Conservation (phyloP, 2,113 vertebrate species). For the Stigmatopora nigra region DNA sequence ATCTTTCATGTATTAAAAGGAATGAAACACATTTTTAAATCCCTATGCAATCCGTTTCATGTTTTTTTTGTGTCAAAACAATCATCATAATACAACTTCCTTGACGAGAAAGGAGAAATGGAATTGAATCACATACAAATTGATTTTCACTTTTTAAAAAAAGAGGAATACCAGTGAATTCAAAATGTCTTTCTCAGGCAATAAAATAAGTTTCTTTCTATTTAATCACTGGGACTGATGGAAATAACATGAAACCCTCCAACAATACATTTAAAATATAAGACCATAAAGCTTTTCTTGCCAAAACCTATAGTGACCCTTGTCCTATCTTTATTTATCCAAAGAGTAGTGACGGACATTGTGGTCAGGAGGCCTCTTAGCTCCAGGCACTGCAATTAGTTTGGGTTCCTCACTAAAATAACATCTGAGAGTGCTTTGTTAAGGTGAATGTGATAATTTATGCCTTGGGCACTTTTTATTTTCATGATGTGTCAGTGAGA, state of each 20-base stretch:
- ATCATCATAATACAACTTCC: not conserved
- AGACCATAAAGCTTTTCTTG: constrained; percentile 35
- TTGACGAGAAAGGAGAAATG: not conserved
- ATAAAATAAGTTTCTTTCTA: constrained; percentile 48
- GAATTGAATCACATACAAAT: constrained; percentile 5
- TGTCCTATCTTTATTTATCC: constrained; percentile 63
- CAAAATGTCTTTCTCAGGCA: constrained; percentile 13
- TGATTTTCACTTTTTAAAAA: constrained; percentile 11
- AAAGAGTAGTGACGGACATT: constrained; percentile 59
- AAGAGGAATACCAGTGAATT: constrained; percentile 5
- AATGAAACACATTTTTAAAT: constrained; percentile 25
- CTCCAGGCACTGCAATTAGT: constrained; percentile 64
- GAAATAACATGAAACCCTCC: constrained; percentile 24
- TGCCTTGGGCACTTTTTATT: constrained; percentile 65
- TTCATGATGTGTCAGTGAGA: constrained; percentile 72
- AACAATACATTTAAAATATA: constrained; percentile 31
- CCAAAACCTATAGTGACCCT: constrained; percentile 67
- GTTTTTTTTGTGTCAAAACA: not conserved
- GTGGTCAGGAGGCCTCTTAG: constrained; percentile 60
- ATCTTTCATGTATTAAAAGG: constrained; percentile 70
- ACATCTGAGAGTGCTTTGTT: constrained; percentile 65
- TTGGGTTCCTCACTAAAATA: constrained; percentile 68
- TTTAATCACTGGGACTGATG: constrained; percentile 35
- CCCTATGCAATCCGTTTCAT: not conserved
- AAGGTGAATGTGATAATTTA: constrained; percentile 76